Conservation (phyloP, 92 coral and sea anemone genomes). For the Chrysogorgia sp. region DNA sequence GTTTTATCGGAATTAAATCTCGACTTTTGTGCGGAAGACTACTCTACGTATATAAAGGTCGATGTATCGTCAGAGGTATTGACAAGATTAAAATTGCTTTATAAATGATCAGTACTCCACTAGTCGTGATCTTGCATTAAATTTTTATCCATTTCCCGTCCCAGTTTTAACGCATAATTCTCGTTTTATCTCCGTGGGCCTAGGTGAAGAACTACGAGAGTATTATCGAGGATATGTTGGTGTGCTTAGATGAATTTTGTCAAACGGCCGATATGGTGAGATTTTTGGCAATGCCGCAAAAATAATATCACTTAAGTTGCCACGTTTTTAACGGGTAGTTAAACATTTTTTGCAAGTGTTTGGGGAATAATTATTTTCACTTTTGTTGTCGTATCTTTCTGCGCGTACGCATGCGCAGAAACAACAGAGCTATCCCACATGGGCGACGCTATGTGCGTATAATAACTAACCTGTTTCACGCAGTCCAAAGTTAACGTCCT, state of each 20-base stretch:
- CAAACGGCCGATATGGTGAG: constrained; percentile 96
- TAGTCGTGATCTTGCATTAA: too few species aligned
- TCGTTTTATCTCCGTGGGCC: not conserved
- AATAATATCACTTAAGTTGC: not conserved
- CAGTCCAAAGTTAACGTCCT: constrained; percentile 69
- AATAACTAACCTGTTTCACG: not conserved
- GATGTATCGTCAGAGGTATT: constrained; percentile 88
- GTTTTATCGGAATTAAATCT: constrained; percentile 62
- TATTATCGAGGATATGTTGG: constrained; percentile 89
- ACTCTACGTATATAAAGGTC: constrained; percentile 80
- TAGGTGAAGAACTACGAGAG: constrained; percentile 73
- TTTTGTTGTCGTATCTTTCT: not conserved
- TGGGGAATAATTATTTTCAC: not conserved
- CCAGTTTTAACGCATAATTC: too few species aligned
- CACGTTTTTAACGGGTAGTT: too few species aligned
- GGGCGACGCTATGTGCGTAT: not conserved
- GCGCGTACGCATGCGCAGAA: constrained; percentile 34
- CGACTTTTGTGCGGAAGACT: constrained; percentile 75
- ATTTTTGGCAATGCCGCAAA: not conserved
- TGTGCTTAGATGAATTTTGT: constrained; percentile 91
- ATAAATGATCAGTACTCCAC: too few species aligned
- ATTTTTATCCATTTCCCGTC: too few species aligned
- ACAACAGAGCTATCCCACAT: constrained; percentile 43
- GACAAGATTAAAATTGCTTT: not conserved
- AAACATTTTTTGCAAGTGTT: too few species aligned